Evolutionary conservation across 2,888 invertebrate genomes (phyloP).

Genomic region (Folsomia candida): DNA sequence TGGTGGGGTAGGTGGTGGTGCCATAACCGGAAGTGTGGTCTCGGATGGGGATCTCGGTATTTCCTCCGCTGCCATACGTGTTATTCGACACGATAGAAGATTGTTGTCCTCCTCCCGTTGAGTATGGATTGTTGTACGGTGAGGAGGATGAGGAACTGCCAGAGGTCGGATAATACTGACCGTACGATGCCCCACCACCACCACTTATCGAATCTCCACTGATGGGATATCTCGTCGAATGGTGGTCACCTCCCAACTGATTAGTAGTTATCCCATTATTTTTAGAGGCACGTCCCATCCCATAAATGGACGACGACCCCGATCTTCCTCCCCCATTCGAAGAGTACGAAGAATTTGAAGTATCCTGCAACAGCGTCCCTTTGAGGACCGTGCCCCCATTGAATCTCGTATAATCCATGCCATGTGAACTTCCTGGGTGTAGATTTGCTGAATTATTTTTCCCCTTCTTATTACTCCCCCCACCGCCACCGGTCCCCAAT

Average conservation of each 20-base stretch:
- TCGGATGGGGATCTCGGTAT: too few relatives aligned
- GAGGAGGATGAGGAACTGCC: conserved; percentile 22
- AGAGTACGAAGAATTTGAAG: background rate
- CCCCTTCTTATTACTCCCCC: conserved; percentile 7
- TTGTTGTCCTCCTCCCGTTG: too few relatives aligned
- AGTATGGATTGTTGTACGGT: background rate
- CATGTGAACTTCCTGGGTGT: background rate
- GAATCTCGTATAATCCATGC: background rate
- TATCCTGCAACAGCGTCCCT: background rate
- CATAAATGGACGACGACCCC: too few relatives aligned
- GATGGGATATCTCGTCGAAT: background rate
- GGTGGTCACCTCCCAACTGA: background rate
- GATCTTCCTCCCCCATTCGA: background rate
- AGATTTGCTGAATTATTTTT: conserved; percentile 9
- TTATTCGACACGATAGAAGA: too few relatives aligned
- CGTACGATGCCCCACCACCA: background rate
- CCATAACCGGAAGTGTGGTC: background rate
- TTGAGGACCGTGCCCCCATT: background rate
- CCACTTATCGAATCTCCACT: background rate
- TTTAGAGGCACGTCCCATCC: background rate
- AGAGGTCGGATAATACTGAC: background rate
- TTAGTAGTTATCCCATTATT: background rate
- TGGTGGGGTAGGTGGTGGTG: background rate
- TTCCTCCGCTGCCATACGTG: too few relatives aligned
- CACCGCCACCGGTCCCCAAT: background rate